Percentiles rank a stretch among this genome's conserved stretches.
Evolutionary conservation across 2,113 vertebrate genomes (phyloP).

Genomic region (Mastomys natalensis): DNA sequence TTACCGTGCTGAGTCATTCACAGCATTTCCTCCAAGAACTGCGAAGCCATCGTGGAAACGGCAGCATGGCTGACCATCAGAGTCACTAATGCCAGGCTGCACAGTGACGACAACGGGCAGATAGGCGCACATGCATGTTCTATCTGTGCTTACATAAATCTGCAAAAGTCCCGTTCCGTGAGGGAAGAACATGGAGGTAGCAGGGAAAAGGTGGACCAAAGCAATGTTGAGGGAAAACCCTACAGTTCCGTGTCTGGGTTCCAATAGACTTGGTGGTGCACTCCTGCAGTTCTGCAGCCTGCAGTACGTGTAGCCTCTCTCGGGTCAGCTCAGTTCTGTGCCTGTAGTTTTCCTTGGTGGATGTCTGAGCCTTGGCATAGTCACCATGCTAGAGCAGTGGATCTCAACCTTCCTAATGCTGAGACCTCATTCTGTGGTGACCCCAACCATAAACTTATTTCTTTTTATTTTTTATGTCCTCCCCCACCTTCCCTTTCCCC

Average conservation of each 20-base stretch:
- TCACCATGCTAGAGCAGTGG: neutral
- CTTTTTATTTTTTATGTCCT: too few species aligned
- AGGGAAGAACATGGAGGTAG: neutral
- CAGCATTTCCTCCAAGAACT: slow-evolving; percentile 98
- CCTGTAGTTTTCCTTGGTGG: neutral
- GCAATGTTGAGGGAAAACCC: neutral
- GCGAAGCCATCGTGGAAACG: slow-evolving; percentile 96
- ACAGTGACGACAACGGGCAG: slow-evolving; percentile 98
- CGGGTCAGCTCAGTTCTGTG: neutral
- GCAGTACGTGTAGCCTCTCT: neutral
- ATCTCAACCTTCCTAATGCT: neutral
- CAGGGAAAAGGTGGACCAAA: neutral
- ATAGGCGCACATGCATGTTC: neutral
- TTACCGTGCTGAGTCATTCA: slow-evolving; percentile 96
- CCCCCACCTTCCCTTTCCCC: too few species aligned
- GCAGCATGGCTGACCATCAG: slow-evolving; percentile 97
- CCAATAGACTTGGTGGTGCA: neutral
- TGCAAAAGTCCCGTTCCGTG: neutral
- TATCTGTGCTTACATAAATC: slow-evolving; percentile 88
- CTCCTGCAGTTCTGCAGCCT: neutral
- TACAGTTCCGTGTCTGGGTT: neutral
- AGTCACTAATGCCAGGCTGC: slow-evolving; percentile 97
- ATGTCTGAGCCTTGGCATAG: neutral
- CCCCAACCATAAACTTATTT: neutral
- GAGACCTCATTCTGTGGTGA: neutral